These are phyloP conservation scores for Triplophysa bombifrons DNA, from an alignment of 2,797 vertebrate species.

Conservation along the genomic window DNA sequence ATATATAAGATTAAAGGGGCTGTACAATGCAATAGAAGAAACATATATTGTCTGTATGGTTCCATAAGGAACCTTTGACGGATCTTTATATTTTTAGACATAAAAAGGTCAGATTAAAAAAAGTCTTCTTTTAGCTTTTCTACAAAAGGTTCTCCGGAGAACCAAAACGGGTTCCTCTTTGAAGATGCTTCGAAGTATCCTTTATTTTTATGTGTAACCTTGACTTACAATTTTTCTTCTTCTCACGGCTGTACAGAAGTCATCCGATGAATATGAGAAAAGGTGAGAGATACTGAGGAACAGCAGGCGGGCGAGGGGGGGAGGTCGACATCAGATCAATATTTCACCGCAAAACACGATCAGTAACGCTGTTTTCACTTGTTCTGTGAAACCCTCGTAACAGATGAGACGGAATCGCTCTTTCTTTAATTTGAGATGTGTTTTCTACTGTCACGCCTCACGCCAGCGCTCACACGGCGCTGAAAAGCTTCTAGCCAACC, in stretches of 20 bases:
- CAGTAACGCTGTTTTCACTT: conserved; percentile 63
- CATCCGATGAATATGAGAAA: conserved; percentile 12
- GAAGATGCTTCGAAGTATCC: too few species aligned
- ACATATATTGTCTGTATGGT: too few species aligned
- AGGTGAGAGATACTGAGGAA: conserved; percentile 9
- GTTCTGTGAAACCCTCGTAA: conserved; percentile 61
- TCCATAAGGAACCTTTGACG: too few species aligned
- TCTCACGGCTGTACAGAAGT: background rate
- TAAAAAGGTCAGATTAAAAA: too few species aligned
- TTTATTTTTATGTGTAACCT: background rate
- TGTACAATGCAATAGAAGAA: too few species aligned
- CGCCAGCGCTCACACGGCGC: conserved; percentile 7
- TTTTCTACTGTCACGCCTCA: conserved; percentile 58
- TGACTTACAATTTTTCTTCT: background rate
- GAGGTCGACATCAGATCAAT: conserved; percentile 56
- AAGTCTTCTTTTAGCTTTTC: too few species aligned
- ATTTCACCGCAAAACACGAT: conserved; percentile 66
- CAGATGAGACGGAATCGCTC: conserved; percentile 49
- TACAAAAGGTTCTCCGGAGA: too few species aligned
- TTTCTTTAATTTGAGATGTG: conserved; percentile 24
- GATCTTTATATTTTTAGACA: too few species aligned
- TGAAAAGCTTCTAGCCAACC: conserved; percentile 19
- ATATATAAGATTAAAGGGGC: too few species aligned
- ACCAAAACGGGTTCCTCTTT: too few species aligned
- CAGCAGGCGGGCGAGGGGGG: conserved; percentile 22